Conservation (phyloP, 2,797 vertebrate genomes). For the Neostethus bicornis region DNA sequence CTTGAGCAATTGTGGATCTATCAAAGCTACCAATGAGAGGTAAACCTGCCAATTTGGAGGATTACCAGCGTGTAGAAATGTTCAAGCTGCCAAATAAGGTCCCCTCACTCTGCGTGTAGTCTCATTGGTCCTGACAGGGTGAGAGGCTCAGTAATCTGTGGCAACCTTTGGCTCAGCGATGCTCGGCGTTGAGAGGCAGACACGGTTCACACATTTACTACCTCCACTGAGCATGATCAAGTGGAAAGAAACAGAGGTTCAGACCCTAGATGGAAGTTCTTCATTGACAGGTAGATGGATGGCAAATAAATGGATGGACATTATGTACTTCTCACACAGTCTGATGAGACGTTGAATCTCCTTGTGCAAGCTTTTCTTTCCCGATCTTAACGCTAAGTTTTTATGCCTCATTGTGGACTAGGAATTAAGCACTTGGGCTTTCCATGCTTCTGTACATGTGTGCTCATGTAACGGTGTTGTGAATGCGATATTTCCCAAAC, state of each 20-base stretch:
- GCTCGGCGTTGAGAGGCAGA: slow-evolving; percentile 22
- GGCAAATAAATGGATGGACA: slow-evolving; percentile 3
- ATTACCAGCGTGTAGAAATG: slow-evolving; percentile 24
- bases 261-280: slow-evolving; percentile 1
- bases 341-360: background rate
- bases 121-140: slow-evolving; percentile 38
- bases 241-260: slow-evolving; percentile 13
- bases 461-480: no score
- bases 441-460: no score
- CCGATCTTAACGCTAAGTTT: background rate
- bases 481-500: no score
- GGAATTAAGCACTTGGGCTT: no score
- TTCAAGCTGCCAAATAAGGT: slow-evolving; percentile 27
- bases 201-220: slow-evolving; percentile 39
- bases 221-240: slow-evolving; percentile 29
- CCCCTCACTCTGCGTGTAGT: slow-evolving; percentile 20
- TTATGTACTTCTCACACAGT: background rate
- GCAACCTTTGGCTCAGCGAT: slow-evolving; percentile 40
- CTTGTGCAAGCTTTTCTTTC: background rate
- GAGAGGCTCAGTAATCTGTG: slow-evolving; percentile 38
- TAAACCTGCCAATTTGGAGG: slow-evolving; percentile 6
- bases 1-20: background rate
- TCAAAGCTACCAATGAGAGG: background rate
- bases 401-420: no score
- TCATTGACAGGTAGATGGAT: slow-evolving; percentile 14